phyloP scores from a whole-genome alignment of 2,113 vertebrate species.

The Panthera leo region DNA sequence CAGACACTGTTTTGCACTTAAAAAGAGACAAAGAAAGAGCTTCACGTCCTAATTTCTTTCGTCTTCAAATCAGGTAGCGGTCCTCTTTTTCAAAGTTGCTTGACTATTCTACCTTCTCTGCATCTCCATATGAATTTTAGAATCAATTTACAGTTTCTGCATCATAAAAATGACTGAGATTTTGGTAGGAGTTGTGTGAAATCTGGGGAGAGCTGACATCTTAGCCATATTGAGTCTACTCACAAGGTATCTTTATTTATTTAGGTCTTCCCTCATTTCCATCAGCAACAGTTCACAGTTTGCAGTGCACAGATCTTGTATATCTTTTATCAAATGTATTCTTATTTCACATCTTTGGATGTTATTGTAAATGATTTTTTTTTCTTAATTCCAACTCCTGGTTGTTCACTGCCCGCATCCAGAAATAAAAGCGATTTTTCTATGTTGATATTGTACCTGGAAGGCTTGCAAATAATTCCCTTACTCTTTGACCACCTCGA shows the following conservation, averaged over 20 bases:
- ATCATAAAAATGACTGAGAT: background rate
- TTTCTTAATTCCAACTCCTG: background rate
- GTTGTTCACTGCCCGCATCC: background rate
- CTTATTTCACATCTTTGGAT: background rate
- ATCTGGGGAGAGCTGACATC: background rate
- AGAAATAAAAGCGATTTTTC: conserved; percentile 9
- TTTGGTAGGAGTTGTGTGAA: background rate
- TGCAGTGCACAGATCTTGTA: background rate
- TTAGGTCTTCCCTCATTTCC: background rate
- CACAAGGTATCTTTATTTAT: background rate
- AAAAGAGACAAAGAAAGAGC: background rate
- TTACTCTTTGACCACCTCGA: background rate
- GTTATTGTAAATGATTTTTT: background rate
- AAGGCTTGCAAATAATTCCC: background rate
- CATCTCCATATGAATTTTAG: background rate
- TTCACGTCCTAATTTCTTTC: background rate
- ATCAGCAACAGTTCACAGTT: background rate
- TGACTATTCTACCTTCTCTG: background rate
- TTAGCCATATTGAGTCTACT: background rate
- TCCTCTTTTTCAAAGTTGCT: background rate
- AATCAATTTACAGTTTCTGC: background rate
- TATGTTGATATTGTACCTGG: background rate
- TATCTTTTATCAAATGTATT: background rate
- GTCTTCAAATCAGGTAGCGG: background rate
- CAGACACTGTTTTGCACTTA: background rate